Percentiles rank a stretch among this genome's conserved stretches.
Evolutionary conservation across 2,113 vertebrate species (phyloP).

Genomic region (Misgurnus anguillicaudatus): DNA sequence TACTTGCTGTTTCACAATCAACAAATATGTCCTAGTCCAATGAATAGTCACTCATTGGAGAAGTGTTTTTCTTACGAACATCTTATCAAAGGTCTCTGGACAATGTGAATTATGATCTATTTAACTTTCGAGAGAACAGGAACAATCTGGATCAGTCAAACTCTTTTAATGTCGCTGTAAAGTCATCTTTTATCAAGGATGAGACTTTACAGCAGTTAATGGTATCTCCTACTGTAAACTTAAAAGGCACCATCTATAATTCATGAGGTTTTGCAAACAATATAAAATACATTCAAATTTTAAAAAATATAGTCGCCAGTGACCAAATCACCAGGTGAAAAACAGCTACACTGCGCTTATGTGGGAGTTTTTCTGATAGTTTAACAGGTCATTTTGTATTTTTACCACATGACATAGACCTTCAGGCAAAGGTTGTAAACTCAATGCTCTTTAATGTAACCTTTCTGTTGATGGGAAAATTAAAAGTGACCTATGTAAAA

Average conservation of each 20-base stretch:
- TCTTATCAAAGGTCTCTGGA: neutral
- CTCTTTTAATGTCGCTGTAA: neutral
- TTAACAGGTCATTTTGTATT: neutral
- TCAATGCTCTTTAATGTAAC: neutral
- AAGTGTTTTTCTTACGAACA: neutral
- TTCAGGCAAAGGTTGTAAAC: neutral
- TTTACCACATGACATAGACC: neutral
- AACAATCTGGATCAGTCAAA: neutral
- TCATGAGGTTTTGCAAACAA: slow-evolving; percentile 7
- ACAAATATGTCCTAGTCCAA: neutral
- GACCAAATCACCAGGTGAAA: neutral
- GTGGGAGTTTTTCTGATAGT: slow-evolving; percentile 9
- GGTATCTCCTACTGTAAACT: neutral
- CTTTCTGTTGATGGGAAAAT: neutral
- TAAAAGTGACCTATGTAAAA: neutral
- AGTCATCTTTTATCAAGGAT: neutral
- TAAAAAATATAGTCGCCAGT: neutral
- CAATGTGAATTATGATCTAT: neutral
- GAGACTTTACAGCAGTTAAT: neutral
- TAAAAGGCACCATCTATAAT: neutral
- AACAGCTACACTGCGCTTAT: neutral
- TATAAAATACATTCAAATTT: neutral
- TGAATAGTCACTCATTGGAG: neutral
- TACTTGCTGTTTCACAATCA: neutral
- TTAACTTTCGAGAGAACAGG: slow-evolving; percentile 1